Percentiles rank a stretch among this genome's conserved stretches.
These are phyloP conservation scores for Dysdera silvatica DNA, from an alignment of 1,140 invertebrate species.

Conservation along the genomic window DNA sequence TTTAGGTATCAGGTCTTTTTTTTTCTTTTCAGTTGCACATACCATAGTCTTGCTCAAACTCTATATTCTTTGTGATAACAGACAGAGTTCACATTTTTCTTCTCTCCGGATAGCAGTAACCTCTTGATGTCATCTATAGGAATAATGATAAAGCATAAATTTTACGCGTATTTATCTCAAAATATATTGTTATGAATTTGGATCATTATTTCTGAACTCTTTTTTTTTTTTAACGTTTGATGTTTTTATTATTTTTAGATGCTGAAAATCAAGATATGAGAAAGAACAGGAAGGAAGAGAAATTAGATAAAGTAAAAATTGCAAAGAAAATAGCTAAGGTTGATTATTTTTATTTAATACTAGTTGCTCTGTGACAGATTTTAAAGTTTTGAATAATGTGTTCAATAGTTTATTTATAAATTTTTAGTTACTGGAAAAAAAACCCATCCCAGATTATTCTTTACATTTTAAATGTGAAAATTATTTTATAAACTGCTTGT, in stretches of 20 bases:
- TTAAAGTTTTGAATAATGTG: no score
- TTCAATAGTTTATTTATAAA: no score
- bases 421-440: neutral
- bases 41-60: no score
- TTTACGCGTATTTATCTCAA: neutral
- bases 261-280: slow-evolving; percentile 13
- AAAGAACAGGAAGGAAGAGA: slow-evolving; percentile 46
- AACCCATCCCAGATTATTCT: neutral
- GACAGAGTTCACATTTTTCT: no score
- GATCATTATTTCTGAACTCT: neutral
- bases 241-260: no score
- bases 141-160: no score
- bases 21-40: no score
- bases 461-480: neutral
- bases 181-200: neutral
- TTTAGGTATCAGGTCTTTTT: no score
- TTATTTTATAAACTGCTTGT: neutral
- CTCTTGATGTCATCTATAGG: no score
- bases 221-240: neutral
- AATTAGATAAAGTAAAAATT: slow-evolving; percentile 91
- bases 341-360: neutral
- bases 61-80: no score
- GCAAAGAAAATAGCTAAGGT: slow-evolving; percentile 93
- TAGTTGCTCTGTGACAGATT: no score
- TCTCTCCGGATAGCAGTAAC: no score